A percentile compares a stretch with the other conserved stretches of the same genome.
These are phyloP conservation scores for Sparidentex hasta DNA, from an alignment of 2,797 vertebrate genomes.

Conservation along the genomic window DNA sequence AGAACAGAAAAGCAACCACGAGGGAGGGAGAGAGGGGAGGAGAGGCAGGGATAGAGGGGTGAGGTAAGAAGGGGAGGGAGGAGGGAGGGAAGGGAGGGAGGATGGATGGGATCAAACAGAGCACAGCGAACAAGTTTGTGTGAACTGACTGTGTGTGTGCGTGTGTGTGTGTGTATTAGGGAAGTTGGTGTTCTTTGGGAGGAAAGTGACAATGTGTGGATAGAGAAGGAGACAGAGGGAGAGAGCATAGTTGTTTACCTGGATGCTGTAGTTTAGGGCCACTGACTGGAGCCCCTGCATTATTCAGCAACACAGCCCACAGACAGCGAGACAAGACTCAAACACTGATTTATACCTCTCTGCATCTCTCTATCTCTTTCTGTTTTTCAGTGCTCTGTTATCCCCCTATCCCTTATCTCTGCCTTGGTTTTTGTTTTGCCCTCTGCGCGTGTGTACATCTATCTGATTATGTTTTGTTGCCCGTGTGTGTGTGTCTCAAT, in stretches of 20 bases:
- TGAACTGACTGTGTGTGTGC: conserved; percentile 51
- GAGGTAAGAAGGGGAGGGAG: conserved; percentile 25
- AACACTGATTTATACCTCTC: conserved; percentile 74
- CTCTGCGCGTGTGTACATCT: conserved; percentile 49
- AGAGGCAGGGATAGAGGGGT: conserved; percentile 26
- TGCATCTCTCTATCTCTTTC: conserved; percentile 54
- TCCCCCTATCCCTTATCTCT: conserved; percentile 60
- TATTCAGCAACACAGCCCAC: conserved; percentile 77
- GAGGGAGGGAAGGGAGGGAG: conserved; percentile 21
- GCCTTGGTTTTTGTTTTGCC: conserved; percentile 47
- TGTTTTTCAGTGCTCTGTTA: conserved; percentile 43
- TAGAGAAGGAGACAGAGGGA: conserved; percentile 40
- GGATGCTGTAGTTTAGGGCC: conserved; percentile 76
- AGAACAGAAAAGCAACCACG: conserved; percentile 65
- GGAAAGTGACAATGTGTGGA: conserved; percentile 58
- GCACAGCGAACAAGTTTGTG: conserved; percentile 68
- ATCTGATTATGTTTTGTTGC: conserved; percentile 54
- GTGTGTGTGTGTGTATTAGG: conserved; percentile 48
- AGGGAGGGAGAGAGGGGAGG: conserved; percentile 48
- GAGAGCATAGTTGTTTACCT: conserved; percentile 72
- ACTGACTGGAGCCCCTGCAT: conserved; percentile 80
- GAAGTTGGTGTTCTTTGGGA: conserved; percentile 52
- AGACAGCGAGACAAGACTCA: conserved; percentile 70
- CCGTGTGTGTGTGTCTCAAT: conserved; percentile 28
- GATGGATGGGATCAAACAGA: conserved; percentile 77